phyloP scores from a whole-genome alignment of 2,797 vertebrate genomes.

The Sphenodon punctatus region DNA sequence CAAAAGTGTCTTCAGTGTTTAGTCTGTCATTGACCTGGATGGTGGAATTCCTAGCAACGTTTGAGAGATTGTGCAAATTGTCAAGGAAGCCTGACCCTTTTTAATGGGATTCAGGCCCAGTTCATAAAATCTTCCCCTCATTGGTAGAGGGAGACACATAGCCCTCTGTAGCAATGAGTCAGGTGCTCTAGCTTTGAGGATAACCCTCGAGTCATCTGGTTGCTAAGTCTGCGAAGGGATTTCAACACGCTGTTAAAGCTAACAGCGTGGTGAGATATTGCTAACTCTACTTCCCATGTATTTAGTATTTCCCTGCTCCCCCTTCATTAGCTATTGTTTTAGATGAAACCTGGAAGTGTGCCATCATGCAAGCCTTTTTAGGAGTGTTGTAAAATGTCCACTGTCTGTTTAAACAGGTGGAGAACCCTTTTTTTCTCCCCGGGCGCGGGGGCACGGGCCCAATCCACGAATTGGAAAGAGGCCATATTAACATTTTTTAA shows the following conservation, averaged over 20 bases:
- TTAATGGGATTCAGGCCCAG: neutral
- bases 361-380: neutral
- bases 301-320: neutral
- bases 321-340: neutral
- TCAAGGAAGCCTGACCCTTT: neutral
- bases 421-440: too few species aligned
- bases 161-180: neutral
- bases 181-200: neutral
- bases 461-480: too few species aligned
- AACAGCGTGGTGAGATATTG: neutral
- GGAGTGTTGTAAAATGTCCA: neutral
- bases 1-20: constrained; percentile 13
- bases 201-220: neutral
- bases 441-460: too few species aligned
- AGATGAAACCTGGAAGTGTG: neutral
- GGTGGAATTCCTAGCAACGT: neutral
- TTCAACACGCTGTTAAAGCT: neutral
- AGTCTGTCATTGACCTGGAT: neutral
- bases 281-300: neutral
- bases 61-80: neutral
- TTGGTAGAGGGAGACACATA: neutral
- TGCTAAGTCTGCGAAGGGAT: neutral
- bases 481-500: too few species aligned
- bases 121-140: neutral
- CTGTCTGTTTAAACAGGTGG: too few species aligned